Conservation (phyloP, 2,888 invertebrate species). For the Pyrrhia umbra region DNA sequence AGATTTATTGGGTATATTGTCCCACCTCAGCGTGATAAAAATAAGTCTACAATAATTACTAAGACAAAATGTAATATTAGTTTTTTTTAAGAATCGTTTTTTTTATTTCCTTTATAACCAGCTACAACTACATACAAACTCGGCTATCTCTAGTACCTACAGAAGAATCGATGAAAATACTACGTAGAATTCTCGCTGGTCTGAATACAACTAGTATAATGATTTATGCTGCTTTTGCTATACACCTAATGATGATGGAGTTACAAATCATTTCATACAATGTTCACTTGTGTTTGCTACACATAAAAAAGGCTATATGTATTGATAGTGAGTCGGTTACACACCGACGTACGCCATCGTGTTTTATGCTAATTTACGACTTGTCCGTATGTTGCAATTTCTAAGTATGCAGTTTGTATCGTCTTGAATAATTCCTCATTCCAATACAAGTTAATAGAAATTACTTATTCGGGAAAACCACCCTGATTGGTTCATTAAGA, state of each 20-base stretch:
- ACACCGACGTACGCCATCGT: constrained; percentile 33
- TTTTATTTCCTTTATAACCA: no score
- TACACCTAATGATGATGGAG: neutral
- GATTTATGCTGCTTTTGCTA: neutral
- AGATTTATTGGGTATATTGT: no score
- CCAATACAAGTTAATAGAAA: constrained; percentile 1
- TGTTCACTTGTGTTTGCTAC: neutral
- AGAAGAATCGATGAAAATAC: no score
- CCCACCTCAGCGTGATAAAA: no score
- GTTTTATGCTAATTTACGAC: constrained; percentile 43
- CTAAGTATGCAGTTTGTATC: constrained; percentile 28
- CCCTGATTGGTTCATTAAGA: neutral
- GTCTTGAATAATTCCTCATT: constrained; percentile 28
- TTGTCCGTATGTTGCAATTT: constrained; percentile 33
- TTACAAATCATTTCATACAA: constrained; percentile 24
- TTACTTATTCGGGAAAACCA: neutral
- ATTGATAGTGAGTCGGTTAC: constrained; percentile 31
- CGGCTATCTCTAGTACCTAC: no score
- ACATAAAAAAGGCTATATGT: neutral
- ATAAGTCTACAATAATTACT: no score
- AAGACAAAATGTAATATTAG: no score
- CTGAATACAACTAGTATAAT: neutral
- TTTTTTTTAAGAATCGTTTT: no score
- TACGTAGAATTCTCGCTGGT: neutral
- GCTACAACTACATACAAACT: no score